Conservation (phyloP, 2,113 vertebrate species). For the Rhinolophus sinicus region DNA sequence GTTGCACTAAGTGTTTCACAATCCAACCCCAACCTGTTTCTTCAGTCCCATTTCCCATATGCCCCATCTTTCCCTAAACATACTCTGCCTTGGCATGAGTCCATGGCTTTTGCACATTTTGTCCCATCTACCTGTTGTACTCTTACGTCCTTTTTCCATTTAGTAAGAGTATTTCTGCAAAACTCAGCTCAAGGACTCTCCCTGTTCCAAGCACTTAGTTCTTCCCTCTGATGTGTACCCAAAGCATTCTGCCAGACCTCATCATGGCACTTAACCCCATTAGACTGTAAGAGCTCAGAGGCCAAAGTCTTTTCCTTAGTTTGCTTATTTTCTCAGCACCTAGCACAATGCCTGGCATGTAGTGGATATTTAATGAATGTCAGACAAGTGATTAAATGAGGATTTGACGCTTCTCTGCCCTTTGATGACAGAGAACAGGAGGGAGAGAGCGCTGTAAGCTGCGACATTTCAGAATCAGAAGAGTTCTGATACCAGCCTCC, state of each 20-base stretch:
- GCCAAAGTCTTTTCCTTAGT: neutral
- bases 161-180: slow-evolving; percentile 1
- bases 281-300: neutral
- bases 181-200: neutral
- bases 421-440: neutral
- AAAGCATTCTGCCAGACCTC: neutral
- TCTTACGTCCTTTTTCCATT: neutral
- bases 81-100: neutral
- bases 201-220: neutral
- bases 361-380: neutral
- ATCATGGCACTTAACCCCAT: neutral
- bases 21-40: neutral
- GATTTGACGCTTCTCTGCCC: slow-evolving; percentile 1
- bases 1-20: neutral
- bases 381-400: neutral
- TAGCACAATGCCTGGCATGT: neutral
- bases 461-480: neutral
- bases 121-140: neutral
- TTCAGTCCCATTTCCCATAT: neutral
- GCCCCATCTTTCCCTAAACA: neutral
- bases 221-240: neutral
- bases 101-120: neutral
- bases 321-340: slow-evolving; percentile 37
- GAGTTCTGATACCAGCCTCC: neutral
- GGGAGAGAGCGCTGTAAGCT: neutral